These are phyloP conservation scores for Cherax destructor DNA, from an alignment of 1,140 invertebrate species.

Conservation along the genomic window DNA sequence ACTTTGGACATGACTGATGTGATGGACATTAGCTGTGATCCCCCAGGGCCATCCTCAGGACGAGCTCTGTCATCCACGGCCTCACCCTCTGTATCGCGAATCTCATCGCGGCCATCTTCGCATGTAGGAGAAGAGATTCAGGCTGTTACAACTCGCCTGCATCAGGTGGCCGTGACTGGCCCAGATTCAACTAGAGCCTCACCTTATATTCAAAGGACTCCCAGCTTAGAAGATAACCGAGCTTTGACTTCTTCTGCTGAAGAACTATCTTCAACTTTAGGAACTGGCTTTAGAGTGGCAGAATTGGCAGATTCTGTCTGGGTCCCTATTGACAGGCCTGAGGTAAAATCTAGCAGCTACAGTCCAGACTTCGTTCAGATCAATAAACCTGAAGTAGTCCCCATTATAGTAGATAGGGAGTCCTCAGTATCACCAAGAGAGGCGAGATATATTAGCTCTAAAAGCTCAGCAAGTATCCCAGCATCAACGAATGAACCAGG, in stretches of 20 bases:
- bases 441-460: background rate
- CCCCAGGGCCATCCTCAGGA: slow-evolving; percentile 56
- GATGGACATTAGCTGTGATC: slow-evolving; percentile 66
- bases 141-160: slow-evolving; percentile 53
- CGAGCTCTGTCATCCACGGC: slow-evolving; percentile 38
- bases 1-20: slow-evolving; percentile 66
- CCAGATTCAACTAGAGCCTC: slow-evolving; percentile 44
- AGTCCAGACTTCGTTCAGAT: slow-evolving; percentile 56
- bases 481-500: background rate
- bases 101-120: slow-evolving; percentile 56
- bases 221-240: slow-evolving; percentile 54
- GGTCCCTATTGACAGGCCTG: slow-evolving; percentile 49
- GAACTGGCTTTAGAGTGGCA: slow-evolving; percentile 31
- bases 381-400: slow-evolving; percentile 12
- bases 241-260: slow-evolving; percentile 57
- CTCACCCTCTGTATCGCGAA: slow-evolving; percentile 35
- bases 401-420: slow-evolving; percentile 5
- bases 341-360: slow-evolving; percentile 29
- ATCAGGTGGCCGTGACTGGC: slow-evolving; percentile 60
- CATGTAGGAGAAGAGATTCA: slow-evolving; percentile 58
- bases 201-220: slow-evolving; percentile 44
- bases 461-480: background rate
- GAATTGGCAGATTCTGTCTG: slow-evolving; percentile 44
- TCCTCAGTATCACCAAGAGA: slow-evolving; percentile 17
- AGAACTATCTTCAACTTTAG: slow-evolving; percentile 47